Evolutionary conservation across 1,140 invertebrate genomes (phyloP).

Genomic region (Monochamus saltuarius): DNA sequence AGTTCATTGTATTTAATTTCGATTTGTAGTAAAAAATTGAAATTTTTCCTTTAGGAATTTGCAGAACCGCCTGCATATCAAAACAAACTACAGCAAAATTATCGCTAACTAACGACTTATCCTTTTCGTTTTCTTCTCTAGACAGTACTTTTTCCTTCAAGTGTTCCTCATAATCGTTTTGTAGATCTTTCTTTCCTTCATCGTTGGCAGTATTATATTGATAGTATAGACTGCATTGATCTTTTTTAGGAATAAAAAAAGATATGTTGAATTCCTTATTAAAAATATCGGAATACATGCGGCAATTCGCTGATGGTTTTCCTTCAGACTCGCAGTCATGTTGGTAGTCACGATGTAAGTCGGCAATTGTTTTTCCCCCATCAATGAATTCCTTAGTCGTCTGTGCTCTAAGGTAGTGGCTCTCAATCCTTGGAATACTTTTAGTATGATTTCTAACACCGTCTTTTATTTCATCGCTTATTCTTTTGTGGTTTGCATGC

Average conservation of each 20-base stretch:
- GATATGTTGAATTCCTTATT: slow-evolving; percentile 46
- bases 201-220: slow-evolving; percentile 39
- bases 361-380: too few relatives aligned
- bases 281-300: slow-evolving; percentile 28
- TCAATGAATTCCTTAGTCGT: too few relatives aligned
- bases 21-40: slow-evolving; percentile 49
- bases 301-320: too few relatives aligned
- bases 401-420: too few relatives aligned
- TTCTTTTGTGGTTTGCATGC: too few relatives aligned
- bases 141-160: slow-evolving; percentile 40
- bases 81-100: slow-evolving; percentile 42
- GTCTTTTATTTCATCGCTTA: too few relatives aligned
- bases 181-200: slow-evolving; percentile 35
- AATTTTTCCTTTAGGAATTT: slow-evolving; percentile 43
- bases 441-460: too few relatives aligned
- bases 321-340: too few relatives aligned
- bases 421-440: too few relatives aligned
- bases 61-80: slow-evolving; percentile 50
- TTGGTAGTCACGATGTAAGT: too few relatives aligned
- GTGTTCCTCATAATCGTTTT: slow-evolving; percentile 39
- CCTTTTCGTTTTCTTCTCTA: slow-evolving; percentile 42
- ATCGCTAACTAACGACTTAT: slow-evolving; percentile 36
- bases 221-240: slow-evolving; percentile 48
- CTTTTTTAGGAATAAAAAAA: slow-evolving; percentile 51
- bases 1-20: slow-evolving; percentile 36